Percentiles rank a stretch among this genome's conserved stretches.
phyloP scores from a whole-genome alignment of 1,140 invertebrate genomes.

The Trichonephila clavipes region DNA sequence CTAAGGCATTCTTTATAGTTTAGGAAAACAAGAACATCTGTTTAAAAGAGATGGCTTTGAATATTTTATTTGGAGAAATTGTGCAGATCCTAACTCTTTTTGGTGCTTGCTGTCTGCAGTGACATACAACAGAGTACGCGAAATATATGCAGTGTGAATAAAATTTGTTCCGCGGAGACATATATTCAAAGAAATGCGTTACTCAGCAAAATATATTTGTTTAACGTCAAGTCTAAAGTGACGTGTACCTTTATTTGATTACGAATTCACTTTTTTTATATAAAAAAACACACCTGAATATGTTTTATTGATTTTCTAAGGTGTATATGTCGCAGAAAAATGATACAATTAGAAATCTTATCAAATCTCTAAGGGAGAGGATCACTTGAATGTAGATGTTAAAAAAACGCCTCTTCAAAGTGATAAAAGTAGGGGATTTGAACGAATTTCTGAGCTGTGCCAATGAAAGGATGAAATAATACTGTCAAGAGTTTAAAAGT shows the following conservation, averaged over 20 bases:
- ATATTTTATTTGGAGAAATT: conserved; percentile 17
- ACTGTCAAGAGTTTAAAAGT: no score
- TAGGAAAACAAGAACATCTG: conserved; percentile 9
- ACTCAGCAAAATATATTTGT: not conserved
- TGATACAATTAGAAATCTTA: no score
- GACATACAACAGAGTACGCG: not conserved
- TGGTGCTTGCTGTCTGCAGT: not conserved
- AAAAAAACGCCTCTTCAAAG: no score
- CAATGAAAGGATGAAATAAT: no score
- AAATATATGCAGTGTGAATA: not conserved
- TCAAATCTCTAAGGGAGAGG: no score
- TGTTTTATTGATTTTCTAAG: no score
- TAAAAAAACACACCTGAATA: not conserved
- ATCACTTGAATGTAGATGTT: no score
- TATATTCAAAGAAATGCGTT: not conserved
- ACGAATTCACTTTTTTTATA: not conserved
- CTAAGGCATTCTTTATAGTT: not conserved
- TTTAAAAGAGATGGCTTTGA: not conserved
- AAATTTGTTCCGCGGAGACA: not conserved
- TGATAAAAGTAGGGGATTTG: no score
- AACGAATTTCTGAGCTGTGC: no score
- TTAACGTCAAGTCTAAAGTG: not conserved
- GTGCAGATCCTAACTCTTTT: not conserved
- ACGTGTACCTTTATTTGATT: not conserved
- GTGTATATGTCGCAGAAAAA: no score